phyloP scores from a whole-genome alignment of 2,888 invertebrate species.

The Falcaria lacertinaria region DNA sequence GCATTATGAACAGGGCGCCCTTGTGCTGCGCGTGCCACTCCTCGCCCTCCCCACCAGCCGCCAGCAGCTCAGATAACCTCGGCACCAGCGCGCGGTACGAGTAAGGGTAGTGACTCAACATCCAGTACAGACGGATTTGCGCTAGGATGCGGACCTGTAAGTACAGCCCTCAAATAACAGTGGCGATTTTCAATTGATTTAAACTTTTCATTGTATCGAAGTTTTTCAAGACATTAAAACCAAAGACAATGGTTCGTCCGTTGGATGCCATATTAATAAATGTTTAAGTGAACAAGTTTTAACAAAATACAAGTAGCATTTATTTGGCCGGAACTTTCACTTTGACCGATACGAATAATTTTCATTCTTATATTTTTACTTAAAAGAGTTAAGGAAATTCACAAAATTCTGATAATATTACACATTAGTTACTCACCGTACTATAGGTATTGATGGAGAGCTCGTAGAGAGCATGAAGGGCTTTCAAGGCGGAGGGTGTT shows the following conservation, averaged over 20 bases:
- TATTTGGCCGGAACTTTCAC: too few relatives aligned
- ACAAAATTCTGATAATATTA: too few relatives aligned
- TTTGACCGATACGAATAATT: too few relatives aligned
- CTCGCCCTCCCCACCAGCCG: constrained; percentile 67
- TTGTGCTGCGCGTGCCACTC: constrained; percentile 67
- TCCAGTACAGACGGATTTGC: constrained; percentile 82
- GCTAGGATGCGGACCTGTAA: constrained; percentile 81
- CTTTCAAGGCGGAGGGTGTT: constrained; percentile 47
- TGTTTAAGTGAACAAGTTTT: too few relatives aligned
- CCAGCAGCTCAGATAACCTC: constrained; percentile 79
- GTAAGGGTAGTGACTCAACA: constrained; percentile 83
- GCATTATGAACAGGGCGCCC: constrained; percentile 88
- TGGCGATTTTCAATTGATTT: too few relatives aligned
- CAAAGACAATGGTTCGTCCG: too few relatives aligned
- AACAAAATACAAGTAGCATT: too few relatives aligned
- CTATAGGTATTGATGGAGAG: constrained; percentile 60
- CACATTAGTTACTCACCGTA: constrained; percentile 52
- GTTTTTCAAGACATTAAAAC: too few relatives aligned
- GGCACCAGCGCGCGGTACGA: constrained; percentile 85
- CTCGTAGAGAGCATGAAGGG: constrained; percentile 52
- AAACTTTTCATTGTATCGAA: too few relatives aligned
- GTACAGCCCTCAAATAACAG: background rate
- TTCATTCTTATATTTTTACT: too few relatives aligned
- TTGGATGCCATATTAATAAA: too few relatives aligned
- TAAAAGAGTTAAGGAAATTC: too few relatives aligned